Evolutionary conservation across 2,888 invertebrate species (phyloP), one percentile per base, ranked within the genome.

Genomic region (Pheosia tremula): DNA sequence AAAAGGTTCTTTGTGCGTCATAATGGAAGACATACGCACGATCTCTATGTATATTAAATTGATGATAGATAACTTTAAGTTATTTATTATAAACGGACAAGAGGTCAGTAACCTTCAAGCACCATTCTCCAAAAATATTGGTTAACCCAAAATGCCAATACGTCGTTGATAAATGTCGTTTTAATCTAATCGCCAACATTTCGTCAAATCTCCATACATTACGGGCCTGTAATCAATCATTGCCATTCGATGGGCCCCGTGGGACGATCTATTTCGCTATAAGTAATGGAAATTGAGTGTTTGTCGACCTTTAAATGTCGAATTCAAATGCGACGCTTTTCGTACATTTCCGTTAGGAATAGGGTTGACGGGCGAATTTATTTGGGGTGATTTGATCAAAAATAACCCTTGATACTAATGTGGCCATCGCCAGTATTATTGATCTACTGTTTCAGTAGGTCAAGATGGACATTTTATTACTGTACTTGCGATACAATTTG

Each of bases 211-310:
- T 52, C 36, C 66, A 65, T 61, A 60, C 63, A 63, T 63, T 62
- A 53, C 57, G 53, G 47, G n/a, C 9, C 37, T 11, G 55, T 56
- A 67, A 74, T 73, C 74, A 71, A 73, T 73, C 72, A 74, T 57
- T 55, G 50, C 55, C 55, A 62, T 55, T 60, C 64, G 64, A 74
- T 64, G 60, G 50, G 64, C 61, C 60, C 68, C 64, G 63, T 61
- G 71, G 72, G 68, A 37, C 67, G 59, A 57, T 38, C 43, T 38
- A 37, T 41, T 47, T 53, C 59, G 43, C 60, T 62, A 62, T 58
- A 52, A 59, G 55, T 60, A 63, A 68, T 58, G 57, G 43, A 36
- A 45, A 64, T 54, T 60, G 60, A 64, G 61, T 57, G 60, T 62
- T 63, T 62, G 61, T 62, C 49, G 7, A 57, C 58, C 54, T 53